Evolutionary conservation across 2,113 vertebrate genomes (phyloP), one percentile per base, ranked within the genome.

Genomic region (Okapia johnstoni): DNA sequence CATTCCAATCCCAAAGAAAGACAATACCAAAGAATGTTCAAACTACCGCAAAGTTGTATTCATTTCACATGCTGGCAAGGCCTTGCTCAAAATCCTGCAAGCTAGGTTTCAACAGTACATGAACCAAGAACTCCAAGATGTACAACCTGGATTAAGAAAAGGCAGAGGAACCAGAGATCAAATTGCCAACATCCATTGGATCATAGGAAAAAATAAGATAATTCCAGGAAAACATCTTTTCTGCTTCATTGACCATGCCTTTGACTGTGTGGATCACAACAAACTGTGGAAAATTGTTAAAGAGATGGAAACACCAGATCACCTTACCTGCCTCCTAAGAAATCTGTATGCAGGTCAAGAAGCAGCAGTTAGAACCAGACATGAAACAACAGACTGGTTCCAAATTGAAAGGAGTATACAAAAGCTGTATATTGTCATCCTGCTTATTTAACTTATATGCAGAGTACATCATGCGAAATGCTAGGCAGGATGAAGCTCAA

Each of bases 11-110:
- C 66, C 19, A 70, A 70, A 40, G n/a, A 70, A 70, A 70, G n/a
- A 19, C 10, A 70, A 70, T 70, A n/a, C n/a, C 66, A 70, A 70
- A 70, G 9, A 40, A 43, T 76, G 36, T 6, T 73, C 70, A 43
- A 76, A 43, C 21, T 43, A 25, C 6, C 0, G 0, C 21, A 76
- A 36, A 25, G 6, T 73, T 25, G 21, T 43, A 73, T 11, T 43
- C 70, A 40, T 43, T 43, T 76, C 66, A 70, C 19, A 23, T 70
- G 36, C 21, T 76, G 40, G 70, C 12, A 76, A 76, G 36, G 21
- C 40, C 21, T 43, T 76, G 23, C 36, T 76, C 36, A 76, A 76
- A 76, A 76, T 76, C 36, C 23, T 76, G 19, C 19, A 40, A 40
- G 66, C n/a, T 12, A 70, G 23, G 11, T 76, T 76, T 76, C 70